These are phyloP conservation scores for Xylota sylvarum DNA, from an alignment of 2,888 invertebrate species.

Conservation along the genomic window DNA sequence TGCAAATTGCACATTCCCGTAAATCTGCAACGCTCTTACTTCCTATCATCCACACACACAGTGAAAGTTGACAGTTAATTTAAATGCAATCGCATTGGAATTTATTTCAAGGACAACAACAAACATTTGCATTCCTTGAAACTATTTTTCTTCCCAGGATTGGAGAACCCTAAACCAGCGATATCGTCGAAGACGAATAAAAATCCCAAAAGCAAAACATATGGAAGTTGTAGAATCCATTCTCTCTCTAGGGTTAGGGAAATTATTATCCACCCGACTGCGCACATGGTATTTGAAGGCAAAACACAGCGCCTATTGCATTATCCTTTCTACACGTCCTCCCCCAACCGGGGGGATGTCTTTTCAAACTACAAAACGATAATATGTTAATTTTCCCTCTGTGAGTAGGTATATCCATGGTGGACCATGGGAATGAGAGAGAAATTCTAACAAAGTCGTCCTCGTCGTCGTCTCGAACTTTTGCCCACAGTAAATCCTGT, in stretches of 20 bases:
- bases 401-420: constrained; percentile 10
- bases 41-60: not conserved
- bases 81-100: constrained; percentile 49
- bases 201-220: constrained; percentile 30
- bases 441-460: constrained; percentile 6
- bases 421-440: not conserved
- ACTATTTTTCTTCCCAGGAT: constrained; percentile 19
- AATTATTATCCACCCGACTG: constrained; percentile 28
- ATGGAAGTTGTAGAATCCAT: constrained; percentile 11
- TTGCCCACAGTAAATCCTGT: constrained; percentile 48
- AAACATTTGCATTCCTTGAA: constrained; percentile 38
- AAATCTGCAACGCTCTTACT: constrained; percentile 8
- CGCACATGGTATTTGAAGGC: constrained; percentile 11
- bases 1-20: constrained; percentile 30
- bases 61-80: constrained; percentile 48
- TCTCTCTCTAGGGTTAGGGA: not conserved
- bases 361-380: constrained; percentile 52
- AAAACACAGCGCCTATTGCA: constrained; percentile 46
- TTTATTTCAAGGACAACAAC: constrained; percentile 44
- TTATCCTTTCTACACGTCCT: constrained; percentile 23
- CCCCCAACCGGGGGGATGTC: constrained; percentile 1
- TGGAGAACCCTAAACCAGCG: not conserved
- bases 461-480: constrained; percentile 30
- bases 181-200: not conserved
- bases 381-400: constrained; percentile 62